These are phyloP conservation scores for Carassius carassius DNA, from an alignment of 2,113 vertebrate species.

Conservation along the genomic window DNA sequence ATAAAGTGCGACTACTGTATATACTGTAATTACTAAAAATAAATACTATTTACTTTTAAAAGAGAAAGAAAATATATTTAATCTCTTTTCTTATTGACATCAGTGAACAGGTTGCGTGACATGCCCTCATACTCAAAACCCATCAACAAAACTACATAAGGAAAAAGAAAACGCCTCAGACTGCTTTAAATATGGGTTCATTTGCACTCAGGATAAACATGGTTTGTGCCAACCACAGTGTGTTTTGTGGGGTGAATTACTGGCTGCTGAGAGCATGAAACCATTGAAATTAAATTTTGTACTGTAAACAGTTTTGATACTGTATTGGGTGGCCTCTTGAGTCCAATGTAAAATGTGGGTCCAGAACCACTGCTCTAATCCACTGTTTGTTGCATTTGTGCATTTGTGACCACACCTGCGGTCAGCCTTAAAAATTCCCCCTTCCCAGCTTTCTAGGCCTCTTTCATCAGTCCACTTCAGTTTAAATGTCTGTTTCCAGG, in stretches of 20 bases:
- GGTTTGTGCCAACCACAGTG: neutral
- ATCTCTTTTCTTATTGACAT: neutral
- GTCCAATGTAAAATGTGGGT: neutral
- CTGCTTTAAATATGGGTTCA: neutral
- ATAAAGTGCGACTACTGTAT: no score
- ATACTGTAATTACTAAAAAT: no score
- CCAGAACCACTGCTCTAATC: conserved; percentile 24
- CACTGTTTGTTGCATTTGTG: conserved; percentile 32
- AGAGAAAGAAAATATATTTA: neutral
- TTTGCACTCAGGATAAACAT: conserved; percentile 20
- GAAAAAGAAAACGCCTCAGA: neutral
- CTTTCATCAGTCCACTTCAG: conserved; percentile 4
- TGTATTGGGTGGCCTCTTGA: neutral
- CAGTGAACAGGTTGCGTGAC: neutral
- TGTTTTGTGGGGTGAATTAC: conserved; percentile 6
- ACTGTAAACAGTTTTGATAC: conserved; percentile 18
- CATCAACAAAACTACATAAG: neutral
- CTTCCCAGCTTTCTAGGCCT: neutral
- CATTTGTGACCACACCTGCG: conserved; percentile 28
- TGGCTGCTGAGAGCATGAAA: conserved; percentile 11
- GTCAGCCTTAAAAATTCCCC: neutral
- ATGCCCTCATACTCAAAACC: neutral
- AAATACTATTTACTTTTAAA: neutral
- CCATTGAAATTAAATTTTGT: conserved; percentile 10
- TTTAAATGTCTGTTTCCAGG: conserved; percentile 28